A percentile compares a stretch with the other conserved stretches of the same genome.
Evolutionary conservation across 2,113 vertebrate genomes (phyloP).

Genomic region (Pollimyrus isidori): DNA sequence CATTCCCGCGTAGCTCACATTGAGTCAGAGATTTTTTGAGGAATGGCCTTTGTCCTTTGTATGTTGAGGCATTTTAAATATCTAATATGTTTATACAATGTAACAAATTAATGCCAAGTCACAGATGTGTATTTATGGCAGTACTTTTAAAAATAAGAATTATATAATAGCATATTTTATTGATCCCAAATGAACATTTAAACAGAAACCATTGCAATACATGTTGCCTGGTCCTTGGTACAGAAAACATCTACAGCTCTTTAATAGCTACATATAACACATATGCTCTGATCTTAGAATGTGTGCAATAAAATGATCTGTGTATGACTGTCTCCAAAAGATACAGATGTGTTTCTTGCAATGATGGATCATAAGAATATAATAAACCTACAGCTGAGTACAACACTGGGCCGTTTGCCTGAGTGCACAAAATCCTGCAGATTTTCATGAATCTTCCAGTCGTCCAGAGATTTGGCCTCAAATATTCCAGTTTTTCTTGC

Average conservation of each 20-base stretch:
- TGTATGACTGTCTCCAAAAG: not conserved
- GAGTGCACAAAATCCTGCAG: not conserved
- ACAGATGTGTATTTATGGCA: not conserved
- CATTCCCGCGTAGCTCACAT: not conserved
- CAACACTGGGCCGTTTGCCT: not conserved
- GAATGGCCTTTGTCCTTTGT: not conserved
- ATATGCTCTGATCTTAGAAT: not conserved
- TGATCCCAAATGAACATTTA: not conserved
- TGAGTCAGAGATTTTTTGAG: no score
- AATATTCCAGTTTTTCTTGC: not conserved
- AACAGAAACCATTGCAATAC: not conserved
- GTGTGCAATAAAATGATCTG: not conserved
- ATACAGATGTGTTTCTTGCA: not conserved
- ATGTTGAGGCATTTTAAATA: not conserved
- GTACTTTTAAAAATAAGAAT: not conserved
- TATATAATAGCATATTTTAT: not conserved
- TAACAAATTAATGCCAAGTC: not conserved
- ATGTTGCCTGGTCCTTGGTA: not conserved
- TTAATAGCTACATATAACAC: not conserved
- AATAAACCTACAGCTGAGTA: not conserved
- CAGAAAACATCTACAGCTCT: not conserved
- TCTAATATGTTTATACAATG: not conserved
- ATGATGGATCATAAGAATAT: not conserved
- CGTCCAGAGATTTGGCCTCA: not conserved
- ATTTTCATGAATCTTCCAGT: not conserved